A percentile compares a stretch with the other conserved stretches of the same genome.
Evolutionary conservation across 2,888 invertebrate species (phyloP).

Genomic region (Andrena dorsata): DNA sequence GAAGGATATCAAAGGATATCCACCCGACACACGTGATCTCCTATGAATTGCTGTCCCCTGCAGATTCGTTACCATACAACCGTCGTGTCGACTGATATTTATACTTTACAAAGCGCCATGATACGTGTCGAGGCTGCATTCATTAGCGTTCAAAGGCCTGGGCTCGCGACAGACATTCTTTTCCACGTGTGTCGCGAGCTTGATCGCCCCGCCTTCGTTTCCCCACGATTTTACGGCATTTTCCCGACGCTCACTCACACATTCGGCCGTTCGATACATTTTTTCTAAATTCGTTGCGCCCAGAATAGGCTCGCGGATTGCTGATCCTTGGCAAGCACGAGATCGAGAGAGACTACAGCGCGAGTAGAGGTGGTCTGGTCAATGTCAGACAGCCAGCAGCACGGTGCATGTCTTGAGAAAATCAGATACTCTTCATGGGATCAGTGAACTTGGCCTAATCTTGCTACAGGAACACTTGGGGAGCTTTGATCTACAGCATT

Average conservation of each 20-base stretch:
- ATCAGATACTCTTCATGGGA: slow-evolving; percentile 36
- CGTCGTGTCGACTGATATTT: slow-evolving; percentile 19
- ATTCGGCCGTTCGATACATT: neutral
- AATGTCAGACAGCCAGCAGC: slow-evolving; percentile 39
- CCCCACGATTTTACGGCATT: neutral
- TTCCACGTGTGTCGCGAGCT: neutral
- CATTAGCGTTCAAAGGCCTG: slow-evolving; percentile 2
- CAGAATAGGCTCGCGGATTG: neutral
- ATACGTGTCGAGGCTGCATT: slow-evolving; percentile 12
- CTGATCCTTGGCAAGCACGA: neutral
- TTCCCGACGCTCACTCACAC: neutral
- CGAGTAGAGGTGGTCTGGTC: slow-evolving; percentile 44
- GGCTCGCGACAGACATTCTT: slow-evolving; percentile 1
- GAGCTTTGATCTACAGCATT: neutral
- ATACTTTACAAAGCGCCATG: slow-evolving; percentile 8
- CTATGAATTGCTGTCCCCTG: slow-evolving; percentile 18
- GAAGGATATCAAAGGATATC: slow-evolving; percentile 17
- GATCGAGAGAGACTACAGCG: slow-evolving; percentile 8
- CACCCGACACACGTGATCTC: slow-evolving; percentile 5
- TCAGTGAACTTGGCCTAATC: slow-evolving; percentile 27
- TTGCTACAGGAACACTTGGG: slow-evolving; percentile 8
- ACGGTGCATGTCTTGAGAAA: slow-evolving; percentile 30
- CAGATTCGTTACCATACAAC: slow-evolving; percentile 23
- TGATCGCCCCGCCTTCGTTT: neutral
- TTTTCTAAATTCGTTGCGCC: neutral